Base-by-base conservation (phyloP, 2,113 vertebrate genomes). In the Leptobrachium leishanense region DNA sequence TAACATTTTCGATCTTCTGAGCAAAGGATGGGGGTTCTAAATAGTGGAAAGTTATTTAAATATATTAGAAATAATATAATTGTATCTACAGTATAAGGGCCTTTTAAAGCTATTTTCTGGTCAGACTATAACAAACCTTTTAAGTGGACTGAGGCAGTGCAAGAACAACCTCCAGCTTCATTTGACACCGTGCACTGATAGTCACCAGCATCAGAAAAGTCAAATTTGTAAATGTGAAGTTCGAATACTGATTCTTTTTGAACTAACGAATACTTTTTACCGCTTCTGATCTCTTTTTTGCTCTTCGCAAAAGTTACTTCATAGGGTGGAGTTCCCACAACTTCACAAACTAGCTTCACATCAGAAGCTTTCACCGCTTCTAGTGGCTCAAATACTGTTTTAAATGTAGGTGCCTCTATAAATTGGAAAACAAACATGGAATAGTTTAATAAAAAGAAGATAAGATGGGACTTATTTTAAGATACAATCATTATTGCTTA, bases 241-340 rank as follows among this genome's bases (percentile, higher is more conserved):
- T 88, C 88, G 86, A 96, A 86, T 40, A 91, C 79, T 2, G 86
- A 93, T 72, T 94, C 93, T 68, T 87, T 88, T 74, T 91, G 88
- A n/a, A 91, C 91, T 73, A 95, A 85, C 10, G 87, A 83, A 0
- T 98, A 96, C 84, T 98, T 99, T 82, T 94, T 94, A 90, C 95
- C 95, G 83, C 93, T 93, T 86, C 94, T 95, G 65, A 99, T 94
- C 82, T 98, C 96, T 76, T 92, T 99, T 70, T 92, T 93, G 84
- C 97, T 95, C 89, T 95, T 98, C 88, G 95, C 90, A 97, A 96
- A 99, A 2, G 88, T 95, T 57, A 98, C 93, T 83, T 96, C 92
- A 90, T 96, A 98, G 0, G 96, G 98, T 86, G 93, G 75, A 0
- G 96, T 97, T 8, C 98, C 97, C 75, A 82, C 71, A 3, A 98